A percentile compares a stretch with the other conserved stretches of the same genome.
These are phyloP conservation scores for Magallana nippona DNA, from an alignment of 2,888 invertebrate genomes.

Conservation along the genomic window DNA sequence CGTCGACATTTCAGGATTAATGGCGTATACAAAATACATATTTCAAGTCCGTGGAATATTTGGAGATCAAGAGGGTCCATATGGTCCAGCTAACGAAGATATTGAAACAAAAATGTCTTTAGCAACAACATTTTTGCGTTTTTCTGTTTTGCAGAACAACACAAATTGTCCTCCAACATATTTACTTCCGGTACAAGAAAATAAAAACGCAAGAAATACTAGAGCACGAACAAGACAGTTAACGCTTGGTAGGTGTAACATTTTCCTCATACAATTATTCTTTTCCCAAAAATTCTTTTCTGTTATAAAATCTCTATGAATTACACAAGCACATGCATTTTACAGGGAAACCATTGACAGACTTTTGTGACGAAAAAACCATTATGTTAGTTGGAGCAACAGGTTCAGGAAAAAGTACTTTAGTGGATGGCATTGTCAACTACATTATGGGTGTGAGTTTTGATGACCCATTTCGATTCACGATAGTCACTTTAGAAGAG, in stretches of 20 bases:
- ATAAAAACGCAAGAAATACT: too few species aligned
- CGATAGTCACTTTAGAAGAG: conserved; percentile 7
- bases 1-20: neutral
- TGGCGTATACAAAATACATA: neutral
- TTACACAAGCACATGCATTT: too few species aligned
- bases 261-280: too few species aligned
- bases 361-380: conserved; percentile 33
- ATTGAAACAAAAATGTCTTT: neutral
- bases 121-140: neutral
- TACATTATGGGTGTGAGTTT: conserved; percentile 13
- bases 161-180: too few species aligned
- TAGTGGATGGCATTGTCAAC: conserved; percentile 37
- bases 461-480: conserved; percentile 31
- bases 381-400: conserved; percentile 46
- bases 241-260: too few species aligned
- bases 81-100: neutral
- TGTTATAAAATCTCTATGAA: too few species aligned
- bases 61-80: neutral
- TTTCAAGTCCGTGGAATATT: conserved; percentile 7
- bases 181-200: too few species aligned
- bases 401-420: conserved; percentile 44
- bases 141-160: too few species aligned
- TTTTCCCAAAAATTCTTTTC: too few species aligned
- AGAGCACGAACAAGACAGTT: too few species aligned
- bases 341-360: too few species aligned